Percentiles rank a stretch among this genome's conserved stretches.
phyloP scores from a whole-genome alignment of 2,113 vertebrate species.

The Diglossa brunneiventris region DNA sequence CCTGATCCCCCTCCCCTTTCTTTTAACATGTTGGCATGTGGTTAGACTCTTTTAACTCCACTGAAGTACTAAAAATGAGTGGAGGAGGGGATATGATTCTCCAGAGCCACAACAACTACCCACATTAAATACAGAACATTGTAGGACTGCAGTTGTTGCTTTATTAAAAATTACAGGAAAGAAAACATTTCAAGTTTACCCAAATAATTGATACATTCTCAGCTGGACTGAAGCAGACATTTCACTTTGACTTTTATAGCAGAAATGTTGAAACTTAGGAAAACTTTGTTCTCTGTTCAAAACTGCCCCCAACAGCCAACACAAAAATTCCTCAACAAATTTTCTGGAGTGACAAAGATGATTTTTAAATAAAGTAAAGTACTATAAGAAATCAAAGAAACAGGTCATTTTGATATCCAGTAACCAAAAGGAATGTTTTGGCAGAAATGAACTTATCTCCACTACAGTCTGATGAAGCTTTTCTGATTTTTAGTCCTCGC shows the following conservation, averaged over 20 bases:
- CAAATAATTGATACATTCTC: background rate
- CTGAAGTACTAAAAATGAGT: background rate
- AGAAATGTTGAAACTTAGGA: background rate
- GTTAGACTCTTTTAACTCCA: background rate
- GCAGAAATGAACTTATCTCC: background rate
- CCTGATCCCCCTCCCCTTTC: fast-evolving
- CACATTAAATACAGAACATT: background rate
- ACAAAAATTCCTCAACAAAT: background rate
- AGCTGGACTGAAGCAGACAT: background rate
- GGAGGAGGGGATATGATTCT: background rate
- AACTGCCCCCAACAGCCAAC: background rate
- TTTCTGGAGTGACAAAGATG: conserved; percentile 4
- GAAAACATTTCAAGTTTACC: background rate
- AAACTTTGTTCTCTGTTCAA: conserved; percentile 37
- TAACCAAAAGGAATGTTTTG: conserved; percentile 12
- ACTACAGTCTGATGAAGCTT: background rate
- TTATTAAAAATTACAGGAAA: background rate
- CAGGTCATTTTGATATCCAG: background rate
- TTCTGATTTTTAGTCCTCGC: background rate
- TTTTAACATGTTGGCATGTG: background rate
- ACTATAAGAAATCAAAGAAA: background rate
- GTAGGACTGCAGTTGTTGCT: background rate
- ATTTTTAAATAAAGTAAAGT: background rate
- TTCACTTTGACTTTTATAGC: background rate
- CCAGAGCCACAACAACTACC: background rate